Evolutionary conservation across 35 echinoderm and acorn worm genomes (phyloP).

Genomic region (Heliocidaris tuberculata): DNA sequence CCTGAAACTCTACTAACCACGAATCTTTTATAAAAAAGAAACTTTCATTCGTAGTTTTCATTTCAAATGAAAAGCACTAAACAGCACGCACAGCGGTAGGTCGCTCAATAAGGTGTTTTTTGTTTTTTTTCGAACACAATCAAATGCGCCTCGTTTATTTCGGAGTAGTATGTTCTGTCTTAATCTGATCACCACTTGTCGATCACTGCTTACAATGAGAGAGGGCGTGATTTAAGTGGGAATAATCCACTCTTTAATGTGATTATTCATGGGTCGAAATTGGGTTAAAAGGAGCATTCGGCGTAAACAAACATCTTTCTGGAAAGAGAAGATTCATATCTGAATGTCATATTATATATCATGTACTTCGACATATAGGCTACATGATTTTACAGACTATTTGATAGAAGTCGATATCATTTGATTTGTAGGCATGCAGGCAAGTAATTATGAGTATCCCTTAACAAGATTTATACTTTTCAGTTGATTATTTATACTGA

Average conservation of each 20-base stretch:
- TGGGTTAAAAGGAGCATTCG: background rate
- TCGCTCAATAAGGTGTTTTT: no score
- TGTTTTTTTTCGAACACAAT: background rate
- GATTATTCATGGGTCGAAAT: background rate
- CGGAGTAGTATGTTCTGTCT: background rate
- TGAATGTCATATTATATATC: background rate
- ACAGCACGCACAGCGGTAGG: no score
- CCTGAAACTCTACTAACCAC: no score
- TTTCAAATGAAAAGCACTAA: no score
- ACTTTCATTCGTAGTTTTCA: no score
- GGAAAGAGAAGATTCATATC: background rate
- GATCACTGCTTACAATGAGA: background rate
- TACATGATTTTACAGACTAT: background rate
- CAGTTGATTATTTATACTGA: no score
- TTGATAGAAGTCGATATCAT: background rate
- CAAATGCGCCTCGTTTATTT: background rate
- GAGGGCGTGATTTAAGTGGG: background rate
- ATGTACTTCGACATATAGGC: background rate
- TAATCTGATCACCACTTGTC: background rate
- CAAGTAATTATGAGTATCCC: no score
- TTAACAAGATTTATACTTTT: no score
- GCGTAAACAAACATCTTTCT: background rate
- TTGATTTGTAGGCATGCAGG: no score
- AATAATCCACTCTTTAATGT: background rate
- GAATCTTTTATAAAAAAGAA: no score